These are phyloP conservation scores for Periplaneta americana DNA, from an alignment of 1,140 invertebrate species.

Conservation along the genomic window DNA sequence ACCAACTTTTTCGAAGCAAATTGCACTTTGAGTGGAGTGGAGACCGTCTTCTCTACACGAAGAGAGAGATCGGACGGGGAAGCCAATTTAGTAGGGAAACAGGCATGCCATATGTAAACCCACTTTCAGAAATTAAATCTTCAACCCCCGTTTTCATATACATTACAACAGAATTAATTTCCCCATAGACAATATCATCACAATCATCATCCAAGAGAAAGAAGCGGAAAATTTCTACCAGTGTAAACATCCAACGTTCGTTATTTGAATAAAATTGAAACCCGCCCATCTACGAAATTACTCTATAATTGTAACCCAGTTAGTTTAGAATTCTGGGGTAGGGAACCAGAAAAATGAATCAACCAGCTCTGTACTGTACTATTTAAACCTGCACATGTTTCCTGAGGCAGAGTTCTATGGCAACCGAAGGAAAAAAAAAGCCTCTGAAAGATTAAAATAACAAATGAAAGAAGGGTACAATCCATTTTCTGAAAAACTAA, in stretches of 20 bases:
- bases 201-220: neutral
- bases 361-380: too few relatives aligned
- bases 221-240: neutral
- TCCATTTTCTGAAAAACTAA: too few relatives aligned
- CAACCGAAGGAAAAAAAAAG: too few relatives aligned
- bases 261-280: neutral
- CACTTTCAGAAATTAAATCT: neutral
- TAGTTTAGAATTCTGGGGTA: neutral
- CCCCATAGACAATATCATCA: neutral
- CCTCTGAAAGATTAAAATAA: too few relatives aligned
- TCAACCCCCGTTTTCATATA: neutral
- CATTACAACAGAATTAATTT: neutral
- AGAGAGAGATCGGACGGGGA: neutral
- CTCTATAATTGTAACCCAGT: neutral
- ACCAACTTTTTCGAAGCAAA: too few relatives aligned
- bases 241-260: neutral
- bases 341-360: too few relatives aligned
- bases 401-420: too few relatives aligned
- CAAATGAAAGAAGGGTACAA: too few relatives aligned
- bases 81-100: neutral
- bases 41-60: neutral
- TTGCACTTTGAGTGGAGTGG: too few relatives aligned
- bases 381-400: too few relatives aligned
- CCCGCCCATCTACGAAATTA: neutral
- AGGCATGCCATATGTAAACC: neutral